A percentile compares a stretch with the other conserved stretches of the same genome.
Conservation (phyloP, 2,797 vertebrate species). For the Lagorchestes hirsutus region DNA sequence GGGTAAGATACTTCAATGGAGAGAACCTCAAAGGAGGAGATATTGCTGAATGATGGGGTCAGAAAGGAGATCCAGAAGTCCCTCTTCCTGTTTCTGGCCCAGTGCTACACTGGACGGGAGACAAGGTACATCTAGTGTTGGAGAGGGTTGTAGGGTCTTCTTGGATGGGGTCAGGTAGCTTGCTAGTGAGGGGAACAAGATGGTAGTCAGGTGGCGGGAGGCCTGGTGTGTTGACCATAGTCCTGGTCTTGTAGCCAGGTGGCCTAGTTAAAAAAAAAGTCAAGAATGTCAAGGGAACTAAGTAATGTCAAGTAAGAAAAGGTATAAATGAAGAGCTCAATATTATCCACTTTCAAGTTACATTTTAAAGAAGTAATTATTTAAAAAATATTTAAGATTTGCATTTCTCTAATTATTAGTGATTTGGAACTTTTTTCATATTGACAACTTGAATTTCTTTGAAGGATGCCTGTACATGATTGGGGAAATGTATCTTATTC, state of each 20-base stretch:
- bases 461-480: neutral
- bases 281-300: neutral
- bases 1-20: neutral
- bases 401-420: neutral
- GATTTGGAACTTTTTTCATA: neutral
- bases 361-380: too few relatives aligned
- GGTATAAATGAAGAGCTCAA: neutral
- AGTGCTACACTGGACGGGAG: neutral
- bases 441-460: neutral
- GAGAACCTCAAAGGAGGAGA: neutral
- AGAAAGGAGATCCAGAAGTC: neutral
- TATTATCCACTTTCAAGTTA: neutral
- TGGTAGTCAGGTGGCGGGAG: neutral
- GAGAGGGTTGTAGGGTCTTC: neutral
- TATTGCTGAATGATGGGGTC: neutral
- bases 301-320: neutral
- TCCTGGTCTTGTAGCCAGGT: neutral
- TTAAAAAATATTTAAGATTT: neutral
- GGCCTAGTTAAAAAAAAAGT: too few relatives aligned
- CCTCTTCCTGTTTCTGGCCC: neutral
- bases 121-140: neutral
- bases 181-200: neutral
- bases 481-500: neutral
- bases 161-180: neutral
- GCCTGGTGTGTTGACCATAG: neutral